Base-by-base conservation (phyloP, 2,888 invertebrate species). In the Lysandra coridon region DNA sequence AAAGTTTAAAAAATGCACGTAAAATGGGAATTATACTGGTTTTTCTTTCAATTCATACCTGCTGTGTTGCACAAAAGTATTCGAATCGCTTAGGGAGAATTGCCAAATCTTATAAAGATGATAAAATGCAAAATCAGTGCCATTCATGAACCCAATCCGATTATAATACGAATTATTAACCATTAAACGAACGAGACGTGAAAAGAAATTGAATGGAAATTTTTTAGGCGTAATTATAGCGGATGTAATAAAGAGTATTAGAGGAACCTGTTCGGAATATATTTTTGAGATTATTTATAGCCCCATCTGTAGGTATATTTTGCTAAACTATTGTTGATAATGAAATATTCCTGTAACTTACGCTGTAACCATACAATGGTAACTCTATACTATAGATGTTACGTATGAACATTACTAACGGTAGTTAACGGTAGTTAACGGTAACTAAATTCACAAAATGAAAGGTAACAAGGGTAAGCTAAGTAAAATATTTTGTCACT, bases 171-270 rank as follows among this genome's bases (percentile, higher is more conserved):
- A 85, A 87, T 87, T 85, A 85, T 85, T 83, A 84, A 85, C 87
- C 87, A 88, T 89, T 88, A 88, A 82, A 83, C 81, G 83, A 84
- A 87, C 87, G 86, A 86, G 85, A 84, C 81, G 85, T 87, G 86
- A 86, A 85, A 84, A 81, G 85, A 83, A 86, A 86, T 86, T 86
- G 85, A 87, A 88, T 88, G 85, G 86, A 86, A 87, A 85, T 69
- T 69, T 86, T 83, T 84, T 82, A 84, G 81, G 81, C 81, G 79
- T 69, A 79, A 83, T 83, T 84, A 82, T 83, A 83, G 80, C 74
- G 84, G 84, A 49, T 49, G 49, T 49, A 49, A 49, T 49, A 49
- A 49, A 49, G 12, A 49, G 49, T 49, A 49, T 49, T 49, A 49
- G 49, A 49, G 10, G 49, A 10, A 12, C 10, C 49, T 49, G 49